A percentile compares a stretch with the other conserved stretches of the same genome.
Conservation (phyloP, 1,140 invertebrate genomes). For the Aphelinus atriplicis region DNA sequence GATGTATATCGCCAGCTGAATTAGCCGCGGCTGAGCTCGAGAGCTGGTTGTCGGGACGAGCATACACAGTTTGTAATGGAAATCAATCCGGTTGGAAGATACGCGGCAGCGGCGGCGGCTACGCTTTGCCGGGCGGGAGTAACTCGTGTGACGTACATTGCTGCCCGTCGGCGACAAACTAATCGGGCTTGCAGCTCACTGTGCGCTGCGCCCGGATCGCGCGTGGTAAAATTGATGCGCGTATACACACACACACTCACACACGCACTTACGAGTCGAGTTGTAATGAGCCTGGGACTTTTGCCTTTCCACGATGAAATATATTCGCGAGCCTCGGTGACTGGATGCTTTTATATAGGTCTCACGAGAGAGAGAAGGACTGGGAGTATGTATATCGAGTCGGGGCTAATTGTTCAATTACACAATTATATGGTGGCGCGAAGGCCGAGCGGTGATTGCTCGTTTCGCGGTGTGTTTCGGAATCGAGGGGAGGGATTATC, state of each 20-base stretch:
- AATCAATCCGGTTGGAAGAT: conserved; percentile 31
- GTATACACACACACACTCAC: not conserved
- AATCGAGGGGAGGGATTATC: no score
- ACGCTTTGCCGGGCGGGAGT: no score
- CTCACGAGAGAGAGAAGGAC: no score
- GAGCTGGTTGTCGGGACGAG: no score
- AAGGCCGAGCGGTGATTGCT: not conserved
- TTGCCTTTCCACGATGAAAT: conserved; percentile 26
- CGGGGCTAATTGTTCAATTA: conserved; percentile 26
- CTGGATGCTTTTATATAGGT: no score
- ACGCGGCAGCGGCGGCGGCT: not conserved
- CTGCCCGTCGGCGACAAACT: conserved; percentile 32
- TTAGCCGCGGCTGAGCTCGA: no score
- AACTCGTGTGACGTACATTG: no score
- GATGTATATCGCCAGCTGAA: no score
- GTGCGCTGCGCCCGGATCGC: not conserved
- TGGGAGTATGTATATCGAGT: not conserved
- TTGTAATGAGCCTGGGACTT: not conserved
- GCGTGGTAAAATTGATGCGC: not conserved
- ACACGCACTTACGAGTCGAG: not conserved
- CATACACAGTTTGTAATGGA: conserved; percentile 8
- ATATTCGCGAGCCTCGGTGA: not conserved
- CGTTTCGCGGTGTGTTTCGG: not conserved
- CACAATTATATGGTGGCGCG: conserved; percentile 9
- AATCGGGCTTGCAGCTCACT: not conserved